Evolutionary conservation across 2,113 vertebrate genomes (phyloP), one percentile per base, ranked within the genome.

Genomic region (Anoplopoma fimbria): DNA sequence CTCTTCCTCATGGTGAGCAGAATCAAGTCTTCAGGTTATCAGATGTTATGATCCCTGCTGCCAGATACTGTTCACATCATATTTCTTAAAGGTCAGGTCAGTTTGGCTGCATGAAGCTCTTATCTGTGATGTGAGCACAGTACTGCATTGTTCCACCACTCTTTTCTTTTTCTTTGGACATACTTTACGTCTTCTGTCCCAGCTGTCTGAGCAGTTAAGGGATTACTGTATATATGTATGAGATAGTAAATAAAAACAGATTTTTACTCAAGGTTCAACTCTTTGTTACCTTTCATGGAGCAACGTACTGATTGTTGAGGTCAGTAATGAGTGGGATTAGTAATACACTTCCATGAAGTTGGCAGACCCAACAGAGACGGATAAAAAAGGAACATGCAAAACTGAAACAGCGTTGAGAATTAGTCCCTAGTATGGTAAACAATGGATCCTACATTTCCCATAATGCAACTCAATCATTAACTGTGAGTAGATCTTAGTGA

Each of bases 1-100:
- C 93, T 96, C 53, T 98, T 97, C 85, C 96, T 97, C 85, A 96
- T 98, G 97, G 98, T 99, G 91, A 92, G 89, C 58, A 60, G 1
- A 40, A 36, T 14, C 15, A n/a, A 1, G 4, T 25, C 38, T 53
- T 45, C 19, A 10, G 1, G 0, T 53, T 34, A 31, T 75, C 27
- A 61, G 19, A 69, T 69, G 3, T 58, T 8, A 6, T 25, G 4
- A 25, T 64, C 1, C 6, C 31, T n/a, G 62, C 17, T 21, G n/a
- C n/a, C n/a, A n/a, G n/a, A n/a, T n/a, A n/a, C n/a, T n/a, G n/a
- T n/a, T n/a, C n/a, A n/a, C n/a, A n/a, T n/a, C n/a, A n/a, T n/a
- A n/a, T n/a, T n/a, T n/a, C n/a, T n/a, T n/a, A n/a, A n/a, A n/a
- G n/a, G n/a, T n/a, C n/a, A n/a, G n/a, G n/a, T n/a, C n/a, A n/a